Percentiles rank a stretch among this genome's conserved stretches.
Conservation (phyloP, 2,113 vertebrate species). For the Triplophysa rosa region DNA sequence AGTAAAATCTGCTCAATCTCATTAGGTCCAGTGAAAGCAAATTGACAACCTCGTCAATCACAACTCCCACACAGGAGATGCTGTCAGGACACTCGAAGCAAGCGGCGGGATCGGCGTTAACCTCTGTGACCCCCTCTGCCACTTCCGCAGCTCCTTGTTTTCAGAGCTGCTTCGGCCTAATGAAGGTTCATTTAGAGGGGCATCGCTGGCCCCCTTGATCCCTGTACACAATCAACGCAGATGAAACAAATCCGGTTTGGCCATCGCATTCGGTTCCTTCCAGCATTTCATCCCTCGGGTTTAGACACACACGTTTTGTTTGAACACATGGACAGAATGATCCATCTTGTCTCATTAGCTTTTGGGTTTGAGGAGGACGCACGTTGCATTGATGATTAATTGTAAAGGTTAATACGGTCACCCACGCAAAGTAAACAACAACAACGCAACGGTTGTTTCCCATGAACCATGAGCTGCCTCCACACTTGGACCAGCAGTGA, state of each 20-base stretch:
- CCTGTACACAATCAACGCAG: slow-evolving; percentile 70
- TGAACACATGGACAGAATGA: neutral
- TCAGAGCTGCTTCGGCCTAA: slow-evolving; percentile 64
- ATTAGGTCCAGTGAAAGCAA: slow-evolving; percentile 55
- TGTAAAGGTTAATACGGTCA: neutral
- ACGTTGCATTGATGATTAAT: neutral
- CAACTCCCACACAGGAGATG: slow-evolving; percentile 65
- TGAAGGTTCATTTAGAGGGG: slow-evolving; percentile 62
- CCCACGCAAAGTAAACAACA: slow-evolving; percentile 9
- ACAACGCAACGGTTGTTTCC: slow-evolving; percentile 58
- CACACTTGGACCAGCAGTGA: slow-evolving; percentile 59
- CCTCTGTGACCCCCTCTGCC: slow-evolving; percentile 63
- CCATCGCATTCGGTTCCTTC: slow-evolving; percentile 68
- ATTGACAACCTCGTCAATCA: slow-evolving; percentile 63
- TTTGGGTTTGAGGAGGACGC: neutral
- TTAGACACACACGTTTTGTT: neutral
- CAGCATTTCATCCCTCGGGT: slow-evolving; percentile 66
- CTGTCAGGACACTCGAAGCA: slow-evolving; percentile 67
- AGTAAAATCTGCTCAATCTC: slow-evolving; percentile 58
- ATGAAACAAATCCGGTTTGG: slow-evolving; percentile 77
- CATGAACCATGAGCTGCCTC: slow-evolving; percentile 63
- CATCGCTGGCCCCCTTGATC: slow-evolving; percentile 58
- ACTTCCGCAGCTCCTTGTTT: slow-evolving; percentile 54
- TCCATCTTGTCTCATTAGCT: slow-evolving; percentile 9
- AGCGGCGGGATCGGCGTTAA: slow-evolving; percentile 70